phyloP scores from a whole-genome alignment of 2,113 vertebrate species.

The Empidonax traillii region DNA sequence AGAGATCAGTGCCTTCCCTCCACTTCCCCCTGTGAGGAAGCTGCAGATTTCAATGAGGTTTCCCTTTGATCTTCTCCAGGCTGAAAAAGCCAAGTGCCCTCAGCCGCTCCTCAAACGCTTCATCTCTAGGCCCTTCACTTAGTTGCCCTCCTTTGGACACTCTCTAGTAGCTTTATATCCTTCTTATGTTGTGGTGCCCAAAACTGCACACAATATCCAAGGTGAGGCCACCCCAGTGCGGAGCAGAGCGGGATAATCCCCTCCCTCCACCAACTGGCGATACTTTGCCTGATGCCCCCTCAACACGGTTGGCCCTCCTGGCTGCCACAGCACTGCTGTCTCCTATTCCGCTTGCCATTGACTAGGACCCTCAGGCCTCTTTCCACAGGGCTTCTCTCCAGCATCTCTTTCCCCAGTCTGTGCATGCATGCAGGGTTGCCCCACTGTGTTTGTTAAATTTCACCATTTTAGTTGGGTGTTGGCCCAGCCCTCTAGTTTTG shows the following conservation, averaged over 20 bases:
- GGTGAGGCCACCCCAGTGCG: fast-evolving
- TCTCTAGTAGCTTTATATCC: background rate
- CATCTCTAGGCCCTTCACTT: background rate
- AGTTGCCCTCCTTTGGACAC: fast-evolving
- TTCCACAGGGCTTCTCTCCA: background rate
- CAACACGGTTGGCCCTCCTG: background rate
- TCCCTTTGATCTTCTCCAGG: background rate
- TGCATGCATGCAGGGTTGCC: background rate
- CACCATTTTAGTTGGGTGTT: background rate
- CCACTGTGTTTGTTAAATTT: background rate
- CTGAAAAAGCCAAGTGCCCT: background rate
- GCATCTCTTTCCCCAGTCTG: background rate
- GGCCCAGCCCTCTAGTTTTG: background rate
- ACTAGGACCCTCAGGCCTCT: background rate
- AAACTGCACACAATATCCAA: background rate
- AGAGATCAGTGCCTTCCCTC: background rate
- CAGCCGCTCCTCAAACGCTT: fast-evolving
- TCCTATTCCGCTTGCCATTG: background rate
- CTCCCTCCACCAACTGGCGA: fast-evolving
- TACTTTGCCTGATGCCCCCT: background rate
- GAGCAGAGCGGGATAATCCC: background rate
- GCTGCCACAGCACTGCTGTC: background rate
- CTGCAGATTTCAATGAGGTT: background rate
- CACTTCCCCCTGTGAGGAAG: fast-evolving
- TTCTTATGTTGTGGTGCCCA: background rate